Base-by-base conservation (phyloP, 2,797 vertebrate genomes). In the Acanthurus tractus region DNA sequence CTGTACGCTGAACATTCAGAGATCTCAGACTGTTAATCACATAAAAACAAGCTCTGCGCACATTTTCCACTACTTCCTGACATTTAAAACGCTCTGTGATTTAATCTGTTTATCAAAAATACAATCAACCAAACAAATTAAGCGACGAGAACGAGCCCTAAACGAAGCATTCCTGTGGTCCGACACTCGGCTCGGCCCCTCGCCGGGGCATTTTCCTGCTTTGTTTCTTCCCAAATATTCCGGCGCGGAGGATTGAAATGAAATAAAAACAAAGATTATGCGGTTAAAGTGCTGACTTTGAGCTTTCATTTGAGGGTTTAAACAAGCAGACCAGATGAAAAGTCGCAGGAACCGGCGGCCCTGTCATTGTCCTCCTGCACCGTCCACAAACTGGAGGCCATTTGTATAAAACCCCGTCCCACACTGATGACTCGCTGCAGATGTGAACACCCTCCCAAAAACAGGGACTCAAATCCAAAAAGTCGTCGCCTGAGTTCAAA, bases 251-350 rank as follows among this genome's bases (percentile, higher is more conserved):
- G 42, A 17, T 44, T 34, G 40, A 62, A 46, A 15, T 25, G 9
- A 77, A 74, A 42, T 20, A 8, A 45, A 40, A 40, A 52, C 46
- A 22, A 53, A 53, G 42, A 44, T 9, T 1, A 0, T 25, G 69
- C 10, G 59, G 69, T 36, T 52, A 34, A 79, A 78, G 62, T 36
- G 38, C 42, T 12, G 25, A 46, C 65, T 69, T 34, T 64, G 52
- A 81, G 70, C 78, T 85, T 65, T 78, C 73, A 75, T 81, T 80
- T 76, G 36, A 79, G 42, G 48, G 49, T 56, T 78, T 77, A 23
- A 63, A 75, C 75, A 14, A 76, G 67, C 63, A 71, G 56, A 70
- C 48, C 13, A 63, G 65, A 61, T 64, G 61, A 63, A 40, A 52
- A 65, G 34, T n/a, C 55, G 48, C 1, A 25, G 36, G 3, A 63